These are phyloP conservation scores for Seriola dumerili DNA, from an alignment of 2,113 vertebrate genomes.

Conservation along the genomic window DNA sequence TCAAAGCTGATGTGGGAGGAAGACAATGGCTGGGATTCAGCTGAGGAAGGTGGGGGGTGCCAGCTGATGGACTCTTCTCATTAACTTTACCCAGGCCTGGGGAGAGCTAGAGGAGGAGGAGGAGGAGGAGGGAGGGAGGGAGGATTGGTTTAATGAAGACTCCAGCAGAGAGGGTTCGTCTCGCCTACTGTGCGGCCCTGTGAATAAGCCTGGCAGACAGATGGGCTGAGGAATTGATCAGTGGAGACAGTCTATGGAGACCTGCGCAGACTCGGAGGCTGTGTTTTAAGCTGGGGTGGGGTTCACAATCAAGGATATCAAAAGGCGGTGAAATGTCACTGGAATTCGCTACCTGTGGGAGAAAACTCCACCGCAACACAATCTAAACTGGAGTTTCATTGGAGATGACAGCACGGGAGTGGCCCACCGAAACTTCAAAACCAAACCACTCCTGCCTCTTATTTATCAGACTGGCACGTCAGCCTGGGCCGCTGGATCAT, in stretches of 20 bases:
- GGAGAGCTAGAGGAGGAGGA: constrained; percentile 64
- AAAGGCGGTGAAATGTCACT: constrained; percentile 62
- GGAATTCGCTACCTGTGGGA: constrained; percentile 50
- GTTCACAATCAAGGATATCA: constrained; percentile 68
- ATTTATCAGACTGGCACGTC: constrained; percentile 35
- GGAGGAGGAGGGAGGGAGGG: constrained; percentile 9
- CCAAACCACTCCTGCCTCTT: constrained; percentile 26
- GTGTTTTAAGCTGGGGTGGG: constrained; percentile 59
- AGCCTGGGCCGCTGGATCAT: constrained; percentile 41
- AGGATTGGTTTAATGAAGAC: constrained; percentile 78
- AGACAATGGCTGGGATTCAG: constrained; percentile 18
- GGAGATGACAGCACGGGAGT: constrained; percentile 28
- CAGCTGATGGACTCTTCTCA: constrained; percentile 80
- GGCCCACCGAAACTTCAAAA: constrained; percentile 21
- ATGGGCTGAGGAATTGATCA: constrained; percentile 76
- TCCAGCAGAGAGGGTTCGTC: constrained; percentile 64
- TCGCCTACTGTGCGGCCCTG: constrained; percentile 53
- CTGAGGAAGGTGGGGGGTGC: constrained; percentile 35
- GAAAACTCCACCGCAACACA: constrained; percentile 21
- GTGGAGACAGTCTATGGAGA: constrained; percentile 63
- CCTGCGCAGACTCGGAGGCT: constrained; percentile 43
- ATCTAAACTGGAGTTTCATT: constrained; percentile 43
- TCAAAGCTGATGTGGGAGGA: constrained; percentile 39
- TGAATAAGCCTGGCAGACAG: constrained; percentile 72
- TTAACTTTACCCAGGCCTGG: constrained; percentile 75